A percentile compares a stretch with the other conserved stretches of the same genome.
Conservation (phyloP, 2,113 vertebrate species). For the Lycocorax pyrrhopterus region DNA sequence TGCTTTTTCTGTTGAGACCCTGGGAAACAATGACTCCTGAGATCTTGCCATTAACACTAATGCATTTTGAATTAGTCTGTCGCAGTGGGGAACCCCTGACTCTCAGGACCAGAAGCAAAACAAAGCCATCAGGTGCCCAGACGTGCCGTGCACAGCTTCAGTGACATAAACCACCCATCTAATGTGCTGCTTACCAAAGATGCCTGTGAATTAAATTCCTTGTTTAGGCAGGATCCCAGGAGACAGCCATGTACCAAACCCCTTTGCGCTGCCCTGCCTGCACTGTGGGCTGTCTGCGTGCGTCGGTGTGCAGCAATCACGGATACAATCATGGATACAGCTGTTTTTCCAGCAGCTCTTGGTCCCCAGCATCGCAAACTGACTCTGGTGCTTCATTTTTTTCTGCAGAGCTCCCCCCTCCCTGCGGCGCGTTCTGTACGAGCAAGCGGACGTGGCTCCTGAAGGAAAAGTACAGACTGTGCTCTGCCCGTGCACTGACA, state of each 20-base stretch:
- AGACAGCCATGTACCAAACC: not conserved
- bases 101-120: not conserved
- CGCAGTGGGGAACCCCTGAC: not conserved
- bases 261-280: not conserved
- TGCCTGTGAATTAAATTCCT: not conserved
- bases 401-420: constrained; percentile 18
- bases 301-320: fast-evolving
- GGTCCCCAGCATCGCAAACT: fast-evolving
- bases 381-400: not conserved
- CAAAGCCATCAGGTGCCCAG: not conserved
- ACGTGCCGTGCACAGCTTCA: fast-evolving
- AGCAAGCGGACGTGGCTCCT: not conserved
- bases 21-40: not conserved
- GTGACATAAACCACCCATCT: not conserved
- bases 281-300: fast-evolving
- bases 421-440: not conserved
- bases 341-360: not conserved
- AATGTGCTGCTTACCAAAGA: not conserved
- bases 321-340: not conserved
- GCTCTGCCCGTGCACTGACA: constrained; percentile 47
- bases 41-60: not conserved
- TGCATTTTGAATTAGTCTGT: not conserved
- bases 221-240: not conserved
- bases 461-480: constrained; percentile 61
- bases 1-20: not conserved